phyloP scores from a whole-genome alignment of 2,888 invertebrate genomes.

The Cryptocephalus primarius region DNA sequence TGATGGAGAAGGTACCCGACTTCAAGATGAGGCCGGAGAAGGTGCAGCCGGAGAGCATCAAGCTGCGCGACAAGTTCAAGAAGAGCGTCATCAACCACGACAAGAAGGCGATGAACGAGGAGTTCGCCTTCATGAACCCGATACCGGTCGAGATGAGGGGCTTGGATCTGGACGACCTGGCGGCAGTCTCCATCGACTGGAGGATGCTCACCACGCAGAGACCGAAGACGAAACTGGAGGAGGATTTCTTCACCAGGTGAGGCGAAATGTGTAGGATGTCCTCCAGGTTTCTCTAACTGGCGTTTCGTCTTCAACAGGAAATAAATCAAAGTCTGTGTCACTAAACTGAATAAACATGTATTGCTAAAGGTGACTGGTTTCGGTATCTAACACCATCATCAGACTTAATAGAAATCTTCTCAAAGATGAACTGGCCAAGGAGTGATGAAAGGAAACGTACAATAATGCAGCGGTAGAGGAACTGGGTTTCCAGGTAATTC shows the following conservation, averaged over 20 bases:
- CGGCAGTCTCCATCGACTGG: slow-evolving; percentile 83
- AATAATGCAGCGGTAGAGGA: too few relatives aligned
- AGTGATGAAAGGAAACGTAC: too few relatives aligned
- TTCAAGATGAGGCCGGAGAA: slow-evolving; percentile 83
- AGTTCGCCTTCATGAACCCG: slow-evolving; percentile 63
- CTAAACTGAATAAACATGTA: too few relatives aligned
- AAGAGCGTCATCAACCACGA: slow-evolving; percentile 68
- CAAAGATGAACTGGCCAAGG: too few relatives aligned
- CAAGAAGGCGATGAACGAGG: slow-evolving; percentile 50
- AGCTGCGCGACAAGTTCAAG: slow-evolving; percentile 63
- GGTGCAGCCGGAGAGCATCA: slow-evolving; percentile 65
- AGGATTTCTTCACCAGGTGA: slow-evolving; percentile 75
- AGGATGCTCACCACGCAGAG: slow-evolving; percentile 82
- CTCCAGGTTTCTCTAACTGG: slow-evolving; percentile 1
- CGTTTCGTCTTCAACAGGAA: slow-evolving; percentile 1
- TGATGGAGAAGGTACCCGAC: slow-evolving; percentile 80
- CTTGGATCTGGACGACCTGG: slow-evolving; percentile 64
- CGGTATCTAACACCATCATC: too few relatives aligned
- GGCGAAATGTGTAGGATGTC: too few relatives aligned
- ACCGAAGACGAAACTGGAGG: slow-evolving; percentile 73
- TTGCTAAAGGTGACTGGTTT: too few relatives aligned
- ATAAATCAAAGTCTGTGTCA: too few relatives aligned
- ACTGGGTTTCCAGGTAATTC: too few relatives aligned
- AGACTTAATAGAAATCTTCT: too few relatives aligned
- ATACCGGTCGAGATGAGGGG: slow-evolving; percentile 72